phyloP scores from a whole-genome alignment of 37 sponge, comb jelly and placozoan genomes.

The Agelas oroides region DNA sequence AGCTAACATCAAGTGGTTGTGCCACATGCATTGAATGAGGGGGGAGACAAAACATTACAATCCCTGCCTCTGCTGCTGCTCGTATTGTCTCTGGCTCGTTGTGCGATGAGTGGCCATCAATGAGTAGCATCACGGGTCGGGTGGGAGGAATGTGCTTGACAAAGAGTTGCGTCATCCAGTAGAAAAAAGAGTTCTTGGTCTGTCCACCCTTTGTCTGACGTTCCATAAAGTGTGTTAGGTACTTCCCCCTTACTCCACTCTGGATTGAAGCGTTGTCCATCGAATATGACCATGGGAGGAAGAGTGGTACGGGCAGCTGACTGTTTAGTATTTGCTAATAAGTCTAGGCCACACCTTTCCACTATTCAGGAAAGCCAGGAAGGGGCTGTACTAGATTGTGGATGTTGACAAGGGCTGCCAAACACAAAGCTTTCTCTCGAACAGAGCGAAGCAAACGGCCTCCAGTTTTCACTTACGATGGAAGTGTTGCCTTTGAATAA shows the following conservation, averaged over 20 bases:
- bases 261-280: conserved; percentile 1
- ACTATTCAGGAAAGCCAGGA: too few relatives aligned
- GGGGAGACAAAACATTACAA: conserved; percentile 4
- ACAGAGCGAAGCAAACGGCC: too few relatives aligned
- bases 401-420: too few relatives aligned
- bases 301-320: background rate
- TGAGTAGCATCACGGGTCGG: conserved; percentile 37
- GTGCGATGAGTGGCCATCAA: conserved; percentile 55
- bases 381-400: too few relatives aligned
- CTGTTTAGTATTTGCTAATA: too few relatives aligned
- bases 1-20: conserved; percentile 7
- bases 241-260: conserved; percentile 39
- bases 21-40: background rate
- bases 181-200: conserved; percentile 29
- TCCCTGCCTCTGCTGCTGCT: background rate
- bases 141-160: conserved; percentile 21
- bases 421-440: too few relatives aligned
- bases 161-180: conserved; percentile 43
- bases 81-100: conserved; percentile 23
- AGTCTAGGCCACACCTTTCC: too few relatives aligned
- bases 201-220: conserved; percentile 40
- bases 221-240: conserved; percentile 30
- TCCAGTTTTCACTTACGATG: too few relatives aligned
- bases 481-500: too few relatives aligned
- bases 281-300: conserved; percentile 40